phyloP scores from a whole-genome alignment of 2,113 vertebrate species.

The Suricata suricatta region DNA sequence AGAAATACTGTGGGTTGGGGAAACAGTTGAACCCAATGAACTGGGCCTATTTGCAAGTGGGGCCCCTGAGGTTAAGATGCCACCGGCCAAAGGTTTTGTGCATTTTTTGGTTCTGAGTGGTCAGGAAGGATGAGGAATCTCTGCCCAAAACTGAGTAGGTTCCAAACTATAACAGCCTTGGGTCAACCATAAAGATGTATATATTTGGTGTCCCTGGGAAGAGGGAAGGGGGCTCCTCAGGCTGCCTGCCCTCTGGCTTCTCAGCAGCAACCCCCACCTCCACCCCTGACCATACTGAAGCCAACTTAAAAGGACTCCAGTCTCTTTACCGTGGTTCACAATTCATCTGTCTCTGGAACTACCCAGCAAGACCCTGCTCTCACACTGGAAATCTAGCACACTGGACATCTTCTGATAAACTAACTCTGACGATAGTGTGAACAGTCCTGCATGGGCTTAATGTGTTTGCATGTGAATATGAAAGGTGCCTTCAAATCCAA shows the following conservation, averaged over 20 bases:
- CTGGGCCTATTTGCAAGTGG: not conserved
- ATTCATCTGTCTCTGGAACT: not conserved
- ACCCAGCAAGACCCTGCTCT: not conserved
- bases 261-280: not conserved
- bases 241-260: not conserved
- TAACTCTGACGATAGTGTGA: not conserved
- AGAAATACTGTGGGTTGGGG: not conserved
- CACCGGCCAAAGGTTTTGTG: not conserved
- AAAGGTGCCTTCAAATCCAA: not conserved
- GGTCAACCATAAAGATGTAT: not conserved
- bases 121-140: conserved; percentile 50
- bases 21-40: not conserved
- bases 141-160: not conserved
- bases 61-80: not conserved
- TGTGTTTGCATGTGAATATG: not conserved
- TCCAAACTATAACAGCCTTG: not conserved
- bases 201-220: not conserved
- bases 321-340: not conserved
- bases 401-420: not conserved
- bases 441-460: not conserved
- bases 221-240: too few species aligned
- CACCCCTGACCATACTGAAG: not conserved
- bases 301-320: not conserved
- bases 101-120: conserved; percentile 59
- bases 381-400: not conserved